Evolutionary conservation across 2,888 invertebrate genomes (phyloP), one percentile per base, ranked within the genome.

Genomic region (Argyresthia albistria): DNA sequence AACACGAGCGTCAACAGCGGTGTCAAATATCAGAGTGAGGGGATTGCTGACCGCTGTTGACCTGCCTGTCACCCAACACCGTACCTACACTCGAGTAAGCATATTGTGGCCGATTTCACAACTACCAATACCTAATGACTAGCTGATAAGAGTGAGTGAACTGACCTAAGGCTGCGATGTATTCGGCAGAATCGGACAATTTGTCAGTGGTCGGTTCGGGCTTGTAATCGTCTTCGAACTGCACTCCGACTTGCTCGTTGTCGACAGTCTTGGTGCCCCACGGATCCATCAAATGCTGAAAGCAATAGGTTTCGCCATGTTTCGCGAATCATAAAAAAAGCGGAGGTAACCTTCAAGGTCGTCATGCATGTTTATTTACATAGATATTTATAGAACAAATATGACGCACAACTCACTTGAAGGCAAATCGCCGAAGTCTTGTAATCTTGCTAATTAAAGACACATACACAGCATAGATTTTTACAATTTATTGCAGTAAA

Each of bases 161-260:
- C 54, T 60, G 80, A 94, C 94, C 93, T 62, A 94, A 88, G 58
- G 90, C 76, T 56, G 91, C 90, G 53, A 94, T 76, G 73, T 92
- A 92, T 64, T 91, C 89, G 10, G 89, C 88, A 1, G 93, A 93
- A 65, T 91, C 91, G 0, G 90, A 88, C 53, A 92, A 73, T 58
- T 83, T 88, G 25, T 25, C 25, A 52, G 74, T 64, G 54, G 73
- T 64, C 35, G 60, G 61, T 54, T 68, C 64, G 36, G 89, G 80
- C 58, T 78, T 72, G 64, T 91, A 91, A 70, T 91, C 86, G 62
- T 91, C 91, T 73, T 91, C 91, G 60, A 91, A 91, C 65, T 77
- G 70, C 54, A 76, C 60, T 48, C 62, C 69, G 54, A 63, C 65
- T 58, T 57, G 66, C 56, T 69, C 59, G 57, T 65, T 67, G 60